Base-by-base conservation (phyloP, 2,888 invertebrate genomes). In the Melanostoma scalare region DNA sequence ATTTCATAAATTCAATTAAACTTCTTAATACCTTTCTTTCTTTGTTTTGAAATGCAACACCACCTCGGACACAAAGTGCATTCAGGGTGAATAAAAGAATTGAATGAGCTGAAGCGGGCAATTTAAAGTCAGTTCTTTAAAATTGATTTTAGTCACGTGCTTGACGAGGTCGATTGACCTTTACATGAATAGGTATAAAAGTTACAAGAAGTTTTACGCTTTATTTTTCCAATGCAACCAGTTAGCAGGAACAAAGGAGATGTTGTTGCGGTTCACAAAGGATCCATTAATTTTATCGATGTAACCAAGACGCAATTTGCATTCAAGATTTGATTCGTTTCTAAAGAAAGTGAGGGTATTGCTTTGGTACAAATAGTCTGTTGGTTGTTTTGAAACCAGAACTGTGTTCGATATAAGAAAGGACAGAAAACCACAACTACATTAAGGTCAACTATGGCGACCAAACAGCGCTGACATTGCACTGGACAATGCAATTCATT, bases 1-100 rank as follows among this genome's bases (percentile, higher is more conserved):
- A 50, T 58, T 82, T 78, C 69, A 60, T 44, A 69, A 84, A 84
- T 60, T 74, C 84, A 84, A 84, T 84, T 84, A 84, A 84, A 84
- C 69, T 84, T 79, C 53, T 65, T 84, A 84, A 74, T 79, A 65
- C 79, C 71, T 36, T 44, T 8, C 36, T 20, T 56, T 35, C 73
- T 50, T 40, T 78, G 52, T 53, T 74, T 58, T 42, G 78, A 67
- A 82, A 74, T 78, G 65, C 60, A 78, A 48, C 56, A 38, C 10
- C 20, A 31, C 8, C 35, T 68, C 35, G 50, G 42, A 20, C 20
- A 36, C 31, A 56, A 6, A 73, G 3, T 68, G 72, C 73, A 82
- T 38, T 68, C n/a, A 60, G 20, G 36, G 31, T 36, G 36, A 60
- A 72, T 61, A 67, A 68, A 73, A 40, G 81, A 60, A 52, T 58